Conservation (phyloP, 2,888 invertebrate species). For the Entomobrya proxima region DNA sequence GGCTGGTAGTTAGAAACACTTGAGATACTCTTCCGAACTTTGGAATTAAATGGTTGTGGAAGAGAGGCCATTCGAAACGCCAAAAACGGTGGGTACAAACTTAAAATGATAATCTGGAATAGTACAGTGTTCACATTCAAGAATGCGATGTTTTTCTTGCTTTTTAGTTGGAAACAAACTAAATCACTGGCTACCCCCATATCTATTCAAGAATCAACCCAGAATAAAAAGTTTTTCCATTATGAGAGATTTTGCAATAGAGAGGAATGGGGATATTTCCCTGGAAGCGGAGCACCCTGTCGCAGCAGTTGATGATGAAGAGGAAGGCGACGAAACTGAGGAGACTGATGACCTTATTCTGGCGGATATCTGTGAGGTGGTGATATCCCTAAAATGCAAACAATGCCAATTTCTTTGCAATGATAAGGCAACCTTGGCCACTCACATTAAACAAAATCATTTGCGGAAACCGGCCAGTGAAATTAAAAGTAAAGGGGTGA, state of each 20-base stretch:
- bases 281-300: constrained; percentile 2
- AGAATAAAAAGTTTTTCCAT: neutral
- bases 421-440: constrained; percentile 77
- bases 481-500: neutral
- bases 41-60: neutral
- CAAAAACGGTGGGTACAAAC: neutral
- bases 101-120: too few relatives aligned
- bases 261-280: constrained; percentile 22
- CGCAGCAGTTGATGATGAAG: neutral
- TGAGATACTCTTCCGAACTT: neutral
- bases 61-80: neutral
- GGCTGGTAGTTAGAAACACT: neutral
- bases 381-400: constrained; percentile 80
- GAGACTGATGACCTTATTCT: constrained; percentile 28
- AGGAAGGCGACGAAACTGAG: constrained; percentile 36
- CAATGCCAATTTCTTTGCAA: constrained; percentile 79
- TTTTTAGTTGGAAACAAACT: too few relatives aligned
- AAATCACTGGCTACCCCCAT: too few relatives aligned
- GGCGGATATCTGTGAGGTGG: constrained; percentile 80
- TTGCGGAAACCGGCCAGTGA: neutral
- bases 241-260: constrained; percentile 31
- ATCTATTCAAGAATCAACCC: neutral
- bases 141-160: too few relatives aligned
- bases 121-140: neutral
- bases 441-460: constrained; percentile 77